Conservation (phyloP, 2,113 vertebrate genomes). For the Podocnemis expansa region DNA sequence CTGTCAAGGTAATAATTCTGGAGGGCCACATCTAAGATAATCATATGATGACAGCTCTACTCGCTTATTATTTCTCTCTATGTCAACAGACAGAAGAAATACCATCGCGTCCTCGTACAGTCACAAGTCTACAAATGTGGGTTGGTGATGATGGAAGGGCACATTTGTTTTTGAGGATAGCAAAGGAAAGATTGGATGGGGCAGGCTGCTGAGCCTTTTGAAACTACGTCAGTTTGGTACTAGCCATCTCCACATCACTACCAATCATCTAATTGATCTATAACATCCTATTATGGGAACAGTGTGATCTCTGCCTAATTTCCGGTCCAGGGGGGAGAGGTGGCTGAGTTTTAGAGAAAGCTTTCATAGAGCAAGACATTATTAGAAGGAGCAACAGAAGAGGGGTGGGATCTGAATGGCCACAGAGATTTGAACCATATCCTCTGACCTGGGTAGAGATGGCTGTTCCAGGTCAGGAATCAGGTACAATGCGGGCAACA, state of each 20-base stretch:
- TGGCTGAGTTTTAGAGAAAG: too few species aligned
- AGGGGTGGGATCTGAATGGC: not conserved
- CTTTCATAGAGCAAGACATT: not conserved
- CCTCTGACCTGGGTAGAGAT: accelerated
- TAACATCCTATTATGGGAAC: not conserved
- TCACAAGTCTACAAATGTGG: not conserved
- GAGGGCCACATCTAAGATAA: not conserved
- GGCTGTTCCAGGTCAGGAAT: not conserved
- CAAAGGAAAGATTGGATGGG: not conserved
- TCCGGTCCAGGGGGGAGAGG: too few species aligned
- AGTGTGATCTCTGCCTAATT: not conserved
- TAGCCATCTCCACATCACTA: slow-evolving; percentile 9
- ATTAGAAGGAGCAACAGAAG: not conserved
- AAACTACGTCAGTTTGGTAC: not conserved
- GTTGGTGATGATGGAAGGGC: not conserved
- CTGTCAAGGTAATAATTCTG: not conserved
- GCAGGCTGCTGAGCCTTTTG: not conserved
- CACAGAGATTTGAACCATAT: accelerated
- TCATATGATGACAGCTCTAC: not conserved
- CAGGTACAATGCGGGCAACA: not conserved
- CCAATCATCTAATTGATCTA: not conserved
- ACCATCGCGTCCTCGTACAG: not conserved
- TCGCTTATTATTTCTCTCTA: not conserved
- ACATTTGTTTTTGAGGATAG: not conserved
- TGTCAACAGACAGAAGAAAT: not conserved